Evolutionary conservation across 1,140 invertebrate species (phyloP).

Genomic region (Anoplophora glabripennis): DNA sequence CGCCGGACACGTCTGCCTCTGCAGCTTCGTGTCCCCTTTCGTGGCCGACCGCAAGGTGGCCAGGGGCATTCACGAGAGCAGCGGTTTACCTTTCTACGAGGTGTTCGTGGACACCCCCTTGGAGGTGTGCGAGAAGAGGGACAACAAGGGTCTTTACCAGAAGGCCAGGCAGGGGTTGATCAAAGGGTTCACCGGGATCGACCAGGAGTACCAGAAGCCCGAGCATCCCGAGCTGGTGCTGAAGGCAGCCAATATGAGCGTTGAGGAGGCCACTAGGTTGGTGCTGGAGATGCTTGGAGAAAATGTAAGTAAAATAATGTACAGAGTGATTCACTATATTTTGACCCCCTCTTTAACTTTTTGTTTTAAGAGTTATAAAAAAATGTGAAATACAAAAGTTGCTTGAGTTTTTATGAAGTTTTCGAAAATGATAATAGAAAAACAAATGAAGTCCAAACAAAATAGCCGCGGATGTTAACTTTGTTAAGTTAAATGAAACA

Average conservation of each 20-base stretch:
- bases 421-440: no score
- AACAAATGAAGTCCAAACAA: no score
- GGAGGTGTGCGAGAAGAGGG: constrained; percentile 89
- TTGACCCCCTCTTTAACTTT: no score
- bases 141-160: constrained; percentile 97
- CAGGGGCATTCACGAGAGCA: constrained; percentile 80
- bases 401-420: no score
- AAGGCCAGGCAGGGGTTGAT: constrained; percentile 93
- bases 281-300: constrained; percentile 76
- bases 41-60: constrained; percentile 87
- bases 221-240: constrained; percentile 82
- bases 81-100: constrained; percentile 89
- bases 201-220: constrained; percentile 90
- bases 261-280: constrained; percentile 79
- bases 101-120: constrained; percentile 95
- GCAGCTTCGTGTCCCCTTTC: constrained; percentile 97
- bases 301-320: constrained; percentile 60
- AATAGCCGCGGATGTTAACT: no score
- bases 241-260: constrained; percentile 73
- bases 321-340: no score
- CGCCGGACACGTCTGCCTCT: constrained; percentile 91
- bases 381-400: no score
- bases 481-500: no score
- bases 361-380: no score
- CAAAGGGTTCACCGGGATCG: constrained; percentile 97